Evolutionary conservation across 2,888 invertebrate species (phyloP).

Genomic region (Pemphredon lugubris): DNA sequence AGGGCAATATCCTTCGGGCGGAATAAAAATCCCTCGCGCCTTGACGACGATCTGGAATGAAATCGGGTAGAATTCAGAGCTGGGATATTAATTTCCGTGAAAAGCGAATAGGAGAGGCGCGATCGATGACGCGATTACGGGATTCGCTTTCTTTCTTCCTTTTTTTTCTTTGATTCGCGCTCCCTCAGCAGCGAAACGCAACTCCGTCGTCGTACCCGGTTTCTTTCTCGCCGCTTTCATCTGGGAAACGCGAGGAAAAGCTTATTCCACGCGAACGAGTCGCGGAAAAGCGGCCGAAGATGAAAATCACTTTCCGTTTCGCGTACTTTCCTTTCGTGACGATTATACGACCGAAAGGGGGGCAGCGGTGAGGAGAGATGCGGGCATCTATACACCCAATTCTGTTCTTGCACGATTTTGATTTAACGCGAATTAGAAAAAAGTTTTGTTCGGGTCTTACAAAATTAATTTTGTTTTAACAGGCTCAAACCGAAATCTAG

Average conservation of each 20-base stretch:
- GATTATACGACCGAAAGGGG: too few relatives aligned
- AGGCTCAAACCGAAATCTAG: too few relatives aligned
- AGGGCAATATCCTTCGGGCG: slow-evolving; percentile 6
- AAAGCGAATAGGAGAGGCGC: slow-evolving; percentile 15
- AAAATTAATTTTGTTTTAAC: too few relatives aligned
- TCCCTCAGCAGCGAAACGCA: slow-evolving; percentile 34
- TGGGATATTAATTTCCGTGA: slow-evolving; percentile 45
- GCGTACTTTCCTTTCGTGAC: slow-evolving; percentile 1
- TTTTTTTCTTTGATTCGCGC: too few relatives aligned
- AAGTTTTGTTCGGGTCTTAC: too few relatives aligned
- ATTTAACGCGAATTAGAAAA: too few relatives aligned
- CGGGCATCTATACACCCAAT: too few relatives aligned
- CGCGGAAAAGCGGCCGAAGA: background rate
- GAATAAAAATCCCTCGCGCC: slow-evolving; percentile 2
- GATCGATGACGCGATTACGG: slow-evolving; percentile 23
- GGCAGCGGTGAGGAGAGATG: too few relatives aligned
- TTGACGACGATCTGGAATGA: slow-evolving; percentile 24
- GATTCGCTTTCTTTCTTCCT: slow-evolving; percentile 27
- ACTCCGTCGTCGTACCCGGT: slow-evolving; percentile 7
- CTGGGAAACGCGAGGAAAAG: background rate
- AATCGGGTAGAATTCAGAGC: slow-evolving; percentile 37
- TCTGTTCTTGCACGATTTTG: too few relatives aligned
- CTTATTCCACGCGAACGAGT: slow-evolving; percentile 12
- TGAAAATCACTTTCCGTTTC: slow-evolving; percentile 25
- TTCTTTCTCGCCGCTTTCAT: background rate